A percentile compares a stretch with the other conserved stretches of the same genome.
These are phyloP conservation scores for Papilio demoleus DNA, from an alignment of 2,888 invertebrate species.

Conservation along the genomic window DNA sequence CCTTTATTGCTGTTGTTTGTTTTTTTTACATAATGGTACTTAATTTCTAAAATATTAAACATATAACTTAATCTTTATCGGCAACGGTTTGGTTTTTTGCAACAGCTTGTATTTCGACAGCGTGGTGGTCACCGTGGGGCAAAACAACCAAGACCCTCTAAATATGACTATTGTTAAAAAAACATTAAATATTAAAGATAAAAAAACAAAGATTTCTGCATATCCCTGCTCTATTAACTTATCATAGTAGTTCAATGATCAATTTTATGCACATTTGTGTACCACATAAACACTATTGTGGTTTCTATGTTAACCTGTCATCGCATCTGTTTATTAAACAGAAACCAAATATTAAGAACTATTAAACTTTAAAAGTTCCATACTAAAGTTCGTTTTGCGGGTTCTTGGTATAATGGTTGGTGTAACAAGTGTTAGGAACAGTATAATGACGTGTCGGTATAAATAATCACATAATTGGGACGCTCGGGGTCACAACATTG, in stretches of 20 bases:
- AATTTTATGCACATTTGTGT: conserved; percentile 72
- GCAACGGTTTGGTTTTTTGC: too few species aligned
- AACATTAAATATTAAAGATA: too few species aligned
- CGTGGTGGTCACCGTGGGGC: too few species aligned
- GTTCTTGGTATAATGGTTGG: conserved; percentile 49
- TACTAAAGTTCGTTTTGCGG: conserved; percentile 37
- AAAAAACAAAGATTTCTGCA: not conserved
- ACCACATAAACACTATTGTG: conserved; percentile 56
- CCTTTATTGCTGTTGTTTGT: too few species aligned
- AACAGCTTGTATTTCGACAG: too few species aligned
- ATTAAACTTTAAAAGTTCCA: conserved; percentile 23
- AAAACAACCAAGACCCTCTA: too few species aligned
- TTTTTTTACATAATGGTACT: too few species aligned
- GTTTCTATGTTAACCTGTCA: conserved; percentile 56
- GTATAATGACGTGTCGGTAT: conserved; percentile 67
- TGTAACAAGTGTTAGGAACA: conserved; percentile 55
- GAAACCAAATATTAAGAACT: conserved; percentile 50
- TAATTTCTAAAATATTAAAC: too few species aligned
- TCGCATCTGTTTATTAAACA: conserved; percentile 57
- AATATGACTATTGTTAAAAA: too few species aligned
- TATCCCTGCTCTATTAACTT: not conserved
- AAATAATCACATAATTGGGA: conserved; percentile 80
- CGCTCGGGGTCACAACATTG: conserved; percentile 65
- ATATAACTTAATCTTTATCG: too few species aligned
- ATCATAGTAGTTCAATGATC: conserved; percentile 42